Conservation (phyloP, 1,140 invertebrate species). For the Diuraphis noxia region DNA sequence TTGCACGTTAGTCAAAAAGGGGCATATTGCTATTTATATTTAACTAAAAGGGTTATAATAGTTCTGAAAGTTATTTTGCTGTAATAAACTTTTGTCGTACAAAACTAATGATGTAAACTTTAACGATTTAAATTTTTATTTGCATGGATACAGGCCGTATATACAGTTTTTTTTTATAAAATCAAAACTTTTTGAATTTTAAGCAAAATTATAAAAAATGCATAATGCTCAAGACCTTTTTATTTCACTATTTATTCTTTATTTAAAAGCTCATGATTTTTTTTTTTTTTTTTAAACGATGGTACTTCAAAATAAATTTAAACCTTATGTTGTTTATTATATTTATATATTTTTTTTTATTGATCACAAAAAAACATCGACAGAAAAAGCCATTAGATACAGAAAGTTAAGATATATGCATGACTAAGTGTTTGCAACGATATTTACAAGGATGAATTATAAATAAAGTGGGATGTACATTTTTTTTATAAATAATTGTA, state of each 20-base stretch:
- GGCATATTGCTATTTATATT: not conserved
- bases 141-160: not conserved
- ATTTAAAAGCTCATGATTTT: not conserved
- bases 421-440: too few species aligned
- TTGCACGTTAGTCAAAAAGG: not conserved
- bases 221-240: not conserved
- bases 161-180: not conserved
- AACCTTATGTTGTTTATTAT: not conserved
- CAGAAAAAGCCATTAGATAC: too few species aligned
- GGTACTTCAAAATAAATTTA: not conserved
- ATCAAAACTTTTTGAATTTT: not conserved
- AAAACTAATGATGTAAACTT: slow-evolving; percentile 6
- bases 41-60: not conserved
- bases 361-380: too few species aligned
- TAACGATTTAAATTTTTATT: slow-evolving; percentile 21
- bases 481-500: too few species aligned
- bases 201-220: not conserved
- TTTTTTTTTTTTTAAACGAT: not conserved
- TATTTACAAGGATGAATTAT: too few species aligned
- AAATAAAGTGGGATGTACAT: too few species aligned
- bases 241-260: not conserved
- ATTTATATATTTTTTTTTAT: too few species aligned
- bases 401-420: too few species aligned
- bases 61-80: not conserved
- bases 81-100: not conserved